Base-by-base conservation (phyloP, 2,113 vertebrate genomes). In the Dromaius novaehollandiae region DNA sequence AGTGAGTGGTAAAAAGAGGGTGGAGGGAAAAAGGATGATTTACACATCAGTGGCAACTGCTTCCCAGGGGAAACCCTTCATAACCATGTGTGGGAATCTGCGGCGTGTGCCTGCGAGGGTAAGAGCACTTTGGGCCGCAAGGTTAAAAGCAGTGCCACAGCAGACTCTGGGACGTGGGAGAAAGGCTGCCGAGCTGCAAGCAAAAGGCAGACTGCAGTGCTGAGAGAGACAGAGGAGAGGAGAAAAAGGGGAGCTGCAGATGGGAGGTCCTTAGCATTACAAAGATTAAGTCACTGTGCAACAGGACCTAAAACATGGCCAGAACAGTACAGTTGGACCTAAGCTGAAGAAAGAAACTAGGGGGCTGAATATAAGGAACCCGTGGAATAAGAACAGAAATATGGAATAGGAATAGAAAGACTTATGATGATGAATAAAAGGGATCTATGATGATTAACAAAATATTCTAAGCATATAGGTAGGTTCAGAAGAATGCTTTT, bases 91-190 rank as follows among this genome's bases (percentile, higher is more conserved):
- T 11, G 4, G 38, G 56, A 76, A 65, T 18, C n/a, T 65, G 42
- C 32, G 46, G 22, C 16, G 14, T n/a, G 36, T 34, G 36, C 18
- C 3, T 68, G 51, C 1, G 2, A 64, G n/a, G 24, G 20, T 8
- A 44, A 15, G 18, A 9, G 11, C 11, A 16, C 0, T 2, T 16
- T 15, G 61, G 36, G 51, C 56, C 70, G 40, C 1, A 0, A 36
- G 14, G 17, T 50, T 63, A 15, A 13, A 48, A 56, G 32, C 46
- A 30, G 15, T 36, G 38, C 19, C 0, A 0, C 53, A 46, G 61
- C 0, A 1, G 30, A 22, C 26, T 53, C 44, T 40, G 44, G 11
- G 34, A 20, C 42, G 11, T 7, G 53, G 19, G 13, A 26, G 24
- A 68, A 40, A 1, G 11, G 32, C 12, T 25, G 25, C 36, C 12